Evolutionary conservation across 2,113 vertebrate species (phyloP), one percentile per base, ranked within the genome.

Genomic region (Tetraodon nigroviridis): DNA sequence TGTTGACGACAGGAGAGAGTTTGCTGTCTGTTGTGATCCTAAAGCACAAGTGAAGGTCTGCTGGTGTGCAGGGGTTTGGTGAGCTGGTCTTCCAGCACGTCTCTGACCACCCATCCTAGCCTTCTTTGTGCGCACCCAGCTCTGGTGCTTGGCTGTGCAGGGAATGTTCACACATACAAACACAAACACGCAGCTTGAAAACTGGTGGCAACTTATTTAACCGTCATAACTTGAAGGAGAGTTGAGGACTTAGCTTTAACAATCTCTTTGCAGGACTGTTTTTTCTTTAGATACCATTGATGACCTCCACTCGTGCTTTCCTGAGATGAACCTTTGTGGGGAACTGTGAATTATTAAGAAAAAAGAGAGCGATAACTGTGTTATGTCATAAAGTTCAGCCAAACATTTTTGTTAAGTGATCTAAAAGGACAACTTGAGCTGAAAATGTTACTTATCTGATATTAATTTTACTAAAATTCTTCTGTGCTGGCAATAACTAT

Each of bases 81-180:
- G 78, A 80, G 84, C 86, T 84, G 78, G 60, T 76, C 76, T 71
- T 54, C 58, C 56, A 70, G 73, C 59, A 62, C 69, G 72, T 69
- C 18, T 29, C 67, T 80, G 63, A 68, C 73, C 64, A 73, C 79
- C 71, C 52, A 72, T 54, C 8, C 32, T 10, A 37, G 11, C 32
- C 32, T 10, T 10, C 32, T 37, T 1, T 37, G 10, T 44, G 71
- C 69, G 69, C 72, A 67, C 71, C 75, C 59, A 80, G 70, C 76
- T 73, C 73, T 37, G 29, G 79, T 69, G 69, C 65, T 75, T 77
- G 69, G 71, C 69, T 74, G 58, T 73, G 73, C 64, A 59, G 80
- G 81, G 80, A 88, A 86, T 86, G 81, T 83, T 87, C 82, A 83
- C 86, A 82, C 79, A 71, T 78, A 73, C 44, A 14, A 69, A 70